These are phyloP conservation scores for Augiades crinisus DNA, from an alignment of 2,888 invertebrate genomes.

Conservation along the genomic window DNA sequence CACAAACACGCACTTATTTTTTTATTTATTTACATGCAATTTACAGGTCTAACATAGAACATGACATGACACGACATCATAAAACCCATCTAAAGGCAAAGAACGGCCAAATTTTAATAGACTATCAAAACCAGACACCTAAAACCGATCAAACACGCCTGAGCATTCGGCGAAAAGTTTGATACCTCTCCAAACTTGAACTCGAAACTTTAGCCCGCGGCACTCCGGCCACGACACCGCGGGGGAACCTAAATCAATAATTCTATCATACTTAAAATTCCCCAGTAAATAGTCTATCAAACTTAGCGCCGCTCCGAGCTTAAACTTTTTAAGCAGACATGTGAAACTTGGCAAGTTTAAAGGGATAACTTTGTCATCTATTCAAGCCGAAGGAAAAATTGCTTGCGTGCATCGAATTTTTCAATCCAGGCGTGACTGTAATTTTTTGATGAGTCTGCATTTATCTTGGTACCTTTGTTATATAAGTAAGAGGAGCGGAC, in stretches of 20 bases:
- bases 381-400: slow-evolving; percentile 11
- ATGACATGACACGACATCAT: no score
- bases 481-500: no score
- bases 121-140: slow-evolving; percentile 9
- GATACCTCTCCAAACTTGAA: slow-evolving; percentile 10
- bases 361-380: slow-evolving; percentile 25
- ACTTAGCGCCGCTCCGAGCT: slow-evolving; percentile 33
- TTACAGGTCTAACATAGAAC: no score
- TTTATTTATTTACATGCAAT: no score
- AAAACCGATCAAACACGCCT: slow-evolving; percentile 9
- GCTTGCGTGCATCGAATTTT: slow-evolving; percentile 17
- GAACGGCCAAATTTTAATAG: not conserved
- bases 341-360: slow-evolving; percentile 28
- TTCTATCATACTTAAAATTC: slow-evolving; percentile 23
- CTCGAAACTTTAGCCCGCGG: not conserved
- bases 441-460: not conserved
- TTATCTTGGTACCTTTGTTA: no score
- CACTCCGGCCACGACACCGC: not conserved
- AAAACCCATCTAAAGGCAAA: no score
- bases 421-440: not conserved
- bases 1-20: no score
- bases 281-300: slow-evolving; percentile 30
- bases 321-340: slow-evolving; percentile 42
- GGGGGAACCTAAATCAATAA: slow-evolving; percentile 22
- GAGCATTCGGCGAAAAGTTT: slow-evolving; percentile 4